Percentiles rank a stretch among this genome's conserved stretches.
Evolutionary conservation across 1,140 invertebrate species (phyloP).

Genomic region (Ooceraea biroi): DNA sequence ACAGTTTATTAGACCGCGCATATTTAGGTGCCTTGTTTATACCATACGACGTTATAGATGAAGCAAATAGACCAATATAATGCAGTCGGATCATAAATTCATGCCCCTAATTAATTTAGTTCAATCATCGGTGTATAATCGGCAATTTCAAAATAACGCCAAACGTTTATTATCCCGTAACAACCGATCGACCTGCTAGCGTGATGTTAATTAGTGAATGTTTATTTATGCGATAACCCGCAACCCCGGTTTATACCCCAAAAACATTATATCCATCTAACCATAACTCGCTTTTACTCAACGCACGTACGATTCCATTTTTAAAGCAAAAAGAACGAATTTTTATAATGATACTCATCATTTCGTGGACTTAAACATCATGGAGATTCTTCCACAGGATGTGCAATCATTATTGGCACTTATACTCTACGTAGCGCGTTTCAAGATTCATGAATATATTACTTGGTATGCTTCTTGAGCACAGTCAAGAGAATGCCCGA

Average conservation of each 20-base stretch:
- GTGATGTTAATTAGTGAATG: slow-evolving; percentile 56
- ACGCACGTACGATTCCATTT: background rate
- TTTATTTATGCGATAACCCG: slow-evolving; percentile 57
- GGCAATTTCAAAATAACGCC: slow-evolving; percentile 58
- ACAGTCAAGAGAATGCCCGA: background rate
- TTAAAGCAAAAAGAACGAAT: background rate
- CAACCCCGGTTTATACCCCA: background rate
- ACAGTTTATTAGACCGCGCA: slow-evolving; percentile 42
- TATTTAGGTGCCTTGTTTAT: slow-evolving; percentile 55
- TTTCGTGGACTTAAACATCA: background rate
- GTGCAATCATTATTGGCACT: background rate
- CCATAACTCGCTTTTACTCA: background rate
- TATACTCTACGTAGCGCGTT: no score
- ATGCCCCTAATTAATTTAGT: slow-evolving; percentile 54
- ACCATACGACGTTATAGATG: slow-evolving; percentile 51
- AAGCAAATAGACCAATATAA: slow-evolving; percentile 55
- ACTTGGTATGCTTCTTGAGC: background rate
- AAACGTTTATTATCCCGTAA: slow-evolving; percentile 57
- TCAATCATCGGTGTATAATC: slow-evolving; percentile 52
- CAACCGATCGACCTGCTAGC: slow-evolving; percentile 24
- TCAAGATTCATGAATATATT: background rate
- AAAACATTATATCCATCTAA: slow-evolving; percentile 13
- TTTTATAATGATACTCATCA: background rate
- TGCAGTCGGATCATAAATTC: slow-evolving; percentile 51
- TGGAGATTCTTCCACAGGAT: no score